Evolutionary conservation across 2,113 vertebrate species (phyloP).

Genomic region (Pungitius pungitius): DNA sequence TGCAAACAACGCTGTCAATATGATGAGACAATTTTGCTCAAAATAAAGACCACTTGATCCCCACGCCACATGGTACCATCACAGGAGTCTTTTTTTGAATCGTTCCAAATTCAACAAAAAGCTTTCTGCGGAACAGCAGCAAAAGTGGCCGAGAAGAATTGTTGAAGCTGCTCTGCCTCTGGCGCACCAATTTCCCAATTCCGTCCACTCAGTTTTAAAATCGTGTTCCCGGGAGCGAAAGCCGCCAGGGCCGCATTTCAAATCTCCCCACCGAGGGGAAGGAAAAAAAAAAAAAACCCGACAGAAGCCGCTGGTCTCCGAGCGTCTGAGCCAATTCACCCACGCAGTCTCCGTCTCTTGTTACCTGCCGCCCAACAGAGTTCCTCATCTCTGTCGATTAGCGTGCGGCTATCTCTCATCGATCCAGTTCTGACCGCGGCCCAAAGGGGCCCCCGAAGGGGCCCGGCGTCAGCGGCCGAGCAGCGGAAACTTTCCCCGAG

Average conservation of each 20-base stretch:
- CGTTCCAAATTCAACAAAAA: slow-evolving; percentile 23
- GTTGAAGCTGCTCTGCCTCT: slow-evolving; percentile 24
- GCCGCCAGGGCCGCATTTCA: slow-evolving; percentile 14
- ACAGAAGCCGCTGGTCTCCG: slow-evolving; percentile 20
- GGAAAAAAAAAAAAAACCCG: slow-evolving; percentile 39
- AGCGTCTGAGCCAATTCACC: slow-evolving; percentile 34
- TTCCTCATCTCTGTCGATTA: slow-evolving; percentile 37
- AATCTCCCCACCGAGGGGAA: slow-evolving; percentile 27
- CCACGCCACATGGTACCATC: slow-evolving; percentile 9
- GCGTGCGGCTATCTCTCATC: slow-evolving; percentile 30
- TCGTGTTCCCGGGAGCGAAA: slow-evolving; percentile 28
- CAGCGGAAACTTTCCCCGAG: slow-evolving; percentile 7
- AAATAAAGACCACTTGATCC: slow-evolving; percentile 19
- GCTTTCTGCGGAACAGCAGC: slow-evolving; percentile 12
- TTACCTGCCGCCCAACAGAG: neutral
- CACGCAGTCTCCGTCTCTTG: slow-evolving; percentile 29
- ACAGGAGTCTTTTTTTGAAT: slow-evolving; percentile 18
- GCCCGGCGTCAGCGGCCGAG: slow-evolving; percentile 14
- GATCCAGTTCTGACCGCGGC: slow-evolving; percentile 36
- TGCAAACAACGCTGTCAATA: slow-evolving; percentile 5
- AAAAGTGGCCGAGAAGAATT: slow-evolving; percentile 7
- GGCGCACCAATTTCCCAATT: slow-evolving; percentile 45
- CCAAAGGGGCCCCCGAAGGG: no score
- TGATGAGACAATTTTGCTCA: neutral
- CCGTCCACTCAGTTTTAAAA: slow-evolving; percentile 30